phyloP scores from a whole-genome alignment of 1,140 invertebrate genomes.

The Heliconius himera region DNA sequence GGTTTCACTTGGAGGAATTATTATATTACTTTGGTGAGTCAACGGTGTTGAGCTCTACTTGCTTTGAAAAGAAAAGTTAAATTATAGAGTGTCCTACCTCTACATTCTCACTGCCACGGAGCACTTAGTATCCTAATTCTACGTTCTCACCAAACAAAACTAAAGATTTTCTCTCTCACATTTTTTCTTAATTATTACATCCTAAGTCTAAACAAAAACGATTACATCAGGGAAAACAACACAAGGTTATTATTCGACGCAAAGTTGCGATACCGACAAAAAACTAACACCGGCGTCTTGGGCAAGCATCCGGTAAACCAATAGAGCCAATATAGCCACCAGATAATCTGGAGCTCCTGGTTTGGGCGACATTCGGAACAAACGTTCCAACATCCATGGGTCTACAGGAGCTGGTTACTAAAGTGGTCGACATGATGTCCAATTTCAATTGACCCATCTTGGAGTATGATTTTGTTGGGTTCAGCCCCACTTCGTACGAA shows the following conservation, averaged over 20 bases:
- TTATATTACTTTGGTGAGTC: too few relatives aligned
- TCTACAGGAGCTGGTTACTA: slow-evolving; percentile 16
- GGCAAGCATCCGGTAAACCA: slow-evolving; percentile 71
- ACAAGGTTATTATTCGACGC: slow-evolving; percentile 42
- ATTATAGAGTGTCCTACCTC: too few relatives aligned
- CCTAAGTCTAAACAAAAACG: not conserved
- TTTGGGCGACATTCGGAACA: not conserved
- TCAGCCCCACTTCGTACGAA: not conserved
- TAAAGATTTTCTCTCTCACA: too few relatives aligned
- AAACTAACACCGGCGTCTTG: slow-evolving; percentile 65
- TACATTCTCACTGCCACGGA: too few relatives aligned
- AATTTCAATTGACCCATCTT: slow-evolving; percentile 32
- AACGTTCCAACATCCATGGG: not conserved
- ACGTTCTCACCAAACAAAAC: too few relatives aligned
- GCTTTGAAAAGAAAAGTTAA: too few relatives aligned
- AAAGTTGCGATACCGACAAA: slow-evolving; percentile 53
- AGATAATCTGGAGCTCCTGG: slow-evolving; percentile 48
- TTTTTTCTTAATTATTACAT: too few relatives aligned
- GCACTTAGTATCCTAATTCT: too few relatives aligned
- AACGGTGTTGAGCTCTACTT: too few relatives aligned
- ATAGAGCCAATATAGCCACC: slow-evolving; percentile 70
- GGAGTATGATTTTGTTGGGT: slow-evolving; percentile 20
- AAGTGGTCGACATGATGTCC: slow-evolving; percentile 25
- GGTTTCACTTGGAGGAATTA: too few relatives aligned
- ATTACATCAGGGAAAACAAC: slow-evolving; percentile 31